Evolutionary conservation across 2,113 vertebrate genomes (phyloP).

Genomic region (Rhinoptilus africanus): DNA sequence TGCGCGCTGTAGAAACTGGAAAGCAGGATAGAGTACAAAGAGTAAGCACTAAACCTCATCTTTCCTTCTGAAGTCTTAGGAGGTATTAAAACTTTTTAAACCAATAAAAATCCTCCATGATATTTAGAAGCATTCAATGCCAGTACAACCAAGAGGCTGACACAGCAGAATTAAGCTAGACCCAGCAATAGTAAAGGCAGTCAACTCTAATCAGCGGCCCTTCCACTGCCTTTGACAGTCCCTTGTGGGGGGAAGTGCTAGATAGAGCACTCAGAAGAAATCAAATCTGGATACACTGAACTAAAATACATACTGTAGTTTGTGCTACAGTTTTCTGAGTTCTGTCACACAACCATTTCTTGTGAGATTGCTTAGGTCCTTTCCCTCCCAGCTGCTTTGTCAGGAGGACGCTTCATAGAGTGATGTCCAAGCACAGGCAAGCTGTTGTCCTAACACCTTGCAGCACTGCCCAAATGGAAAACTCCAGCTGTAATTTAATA

Average conservation of each 20-base stretch:
- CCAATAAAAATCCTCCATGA: fast-evolving
- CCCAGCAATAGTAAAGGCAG: neutral
- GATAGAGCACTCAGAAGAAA: neutral
- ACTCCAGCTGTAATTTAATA: neutral
- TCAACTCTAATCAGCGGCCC: neutral
- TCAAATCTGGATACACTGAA: neutral
- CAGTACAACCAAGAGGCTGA: neutral
- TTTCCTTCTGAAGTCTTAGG: neutral
- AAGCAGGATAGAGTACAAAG: neutral
- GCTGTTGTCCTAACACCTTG: neutral
- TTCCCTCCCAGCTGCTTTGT: neutral
- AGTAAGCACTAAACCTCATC: neutral
- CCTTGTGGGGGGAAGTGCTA: neutral
- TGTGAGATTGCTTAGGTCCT: neutral
- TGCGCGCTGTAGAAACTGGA: neutral
- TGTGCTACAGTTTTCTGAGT: neutral
- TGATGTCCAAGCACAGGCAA: neutral
- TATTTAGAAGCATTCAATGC: neutral
- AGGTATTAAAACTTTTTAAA: neutral
- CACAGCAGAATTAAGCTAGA: neutral
- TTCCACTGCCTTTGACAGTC: neutral
- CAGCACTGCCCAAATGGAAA: neutral
- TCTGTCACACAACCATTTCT: neutral
- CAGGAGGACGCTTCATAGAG: neutral
- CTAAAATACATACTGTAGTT: neutral